Percentiles rank a stretch among this genome's conserved stretches.
Evolutionary conservation across 1,140 invertebrate genomes (phyloP).

Genomic region (Mylabris phalerata): DNA sequence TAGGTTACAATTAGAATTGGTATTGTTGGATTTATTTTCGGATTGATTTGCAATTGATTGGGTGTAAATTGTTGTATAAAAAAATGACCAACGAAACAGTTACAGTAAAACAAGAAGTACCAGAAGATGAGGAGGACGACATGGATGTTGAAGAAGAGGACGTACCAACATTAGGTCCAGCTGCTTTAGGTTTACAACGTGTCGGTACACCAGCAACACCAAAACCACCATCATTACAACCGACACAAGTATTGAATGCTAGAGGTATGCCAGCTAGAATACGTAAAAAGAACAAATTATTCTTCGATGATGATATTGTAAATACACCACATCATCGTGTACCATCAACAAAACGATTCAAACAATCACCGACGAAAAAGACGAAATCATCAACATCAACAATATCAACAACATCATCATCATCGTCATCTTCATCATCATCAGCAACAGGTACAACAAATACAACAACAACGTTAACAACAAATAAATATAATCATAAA

Average conservation of each 20-base stretch:
- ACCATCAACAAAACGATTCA: slow-evolving; percentile 55
- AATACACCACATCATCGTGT: slow-evolving; percentile 66
- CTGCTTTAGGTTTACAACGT: slow-evolving; percentile 67
- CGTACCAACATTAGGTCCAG: slow-evolving; percentile 62
- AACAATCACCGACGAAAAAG: slow-evolving; percentile 42
- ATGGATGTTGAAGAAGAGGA: slow-evolving; percentile 60
- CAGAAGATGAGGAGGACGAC: slow-evolving; percentile 52
- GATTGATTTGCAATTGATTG: too few species aligned
- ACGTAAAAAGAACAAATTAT: slow-evolving; percentile 82
- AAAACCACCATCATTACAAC: slow-evolving; percentile 60
- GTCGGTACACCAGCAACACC: slow-evolving; percentile 67
- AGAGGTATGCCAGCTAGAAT: slow-evolving; percentile 84
- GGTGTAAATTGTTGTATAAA: not conserved
- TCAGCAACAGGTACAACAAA: slow-evolving; percentile 15
- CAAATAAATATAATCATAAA: slow-evolving; percentile 25
- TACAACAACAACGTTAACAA: slow-evolving; percentile 12
- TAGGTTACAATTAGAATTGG: too few species aligned
- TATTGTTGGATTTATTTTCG: too few species aligned
- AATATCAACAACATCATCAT: slow-evolving; percentile 20
- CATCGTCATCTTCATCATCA: slow-evolving; percentile 1
- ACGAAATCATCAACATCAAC: slow-evolving; percentile 47
- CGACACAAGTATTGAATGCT: slow-evolving; percentile 69
- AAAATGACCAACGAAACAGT: slow-evolving; percentile 42
- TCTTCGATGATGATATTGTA: slow-evolving; percentile 87
- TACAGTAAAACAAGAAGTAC: slow-evolving; percentile 53